Evolutionary conservation across 2,888 invertebrate species (phyloP).

Genomic region (Stenoptilia bipunctidactyla): DNA sequence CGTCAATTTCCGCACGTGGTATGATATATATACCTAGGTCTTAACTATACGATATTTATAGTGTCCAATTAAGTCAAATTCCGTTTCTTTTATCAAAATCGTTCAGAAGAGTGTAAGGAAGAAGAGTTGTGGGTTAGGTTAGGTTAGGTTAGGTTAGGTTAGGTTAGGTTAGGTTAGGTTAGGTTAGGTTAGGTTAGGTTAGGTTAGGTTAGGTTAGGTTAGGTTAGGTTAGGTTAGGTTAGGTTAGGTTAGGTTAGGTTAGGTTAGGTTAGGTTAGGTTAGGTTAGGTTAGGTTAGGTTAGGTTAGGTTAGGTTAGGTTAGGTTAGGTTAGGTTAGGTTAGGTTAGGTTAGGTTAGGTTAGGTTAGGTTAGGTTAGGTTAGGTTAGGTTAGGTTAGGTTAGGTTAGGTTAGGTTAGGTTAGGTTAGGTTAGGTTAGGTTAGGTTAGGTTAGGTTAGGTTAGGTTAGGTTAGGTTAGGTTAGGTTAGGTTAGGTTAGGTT

Average conservation of each 20-base stretch:
- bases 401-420: slow-evolving; percentile 18
- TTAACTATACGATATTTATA: no score
- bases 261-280: slow-evolving; percentile 15
- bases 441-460: slow-evolving; percentile 15
- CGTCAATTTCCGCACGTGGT: no score
- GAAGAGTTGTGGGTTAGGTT: neutral
- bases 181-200: slow-evolving; percentile 12
- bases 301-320: slow-evolving; percentile 17
- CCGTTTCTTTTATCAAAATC: no score
- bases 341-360: slow-evolving; percentile 11
- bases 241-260: slow-evolving; percentile 13
- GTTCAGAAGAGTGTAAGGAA: no score
- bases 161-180: slow-evolving; percentile 12
- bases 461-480: slow-evolving; percentile 15
- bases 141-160: slow-evolving; percentile 14
- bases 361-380: slow-evolving; percentile 15
- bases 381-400: slow-evolving; percentile 17
- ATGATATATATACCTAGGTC: no score
- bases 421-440: slow-evolving; percentile 19
- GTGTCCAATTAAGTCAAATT: no score
- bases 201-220: slow-evolving; percentile 12
- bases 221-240: slow-evolving; percentile 14
- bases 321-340: slow-evolving; percentile 14
- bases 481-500: slow-evolving; percentile 14
- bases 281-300: slow-evolving; percentile 10